Evolutionary conservation across 2,113 vertebrate genomes (phyloP).

Genomic region (Spea bombifrons): DNA sequence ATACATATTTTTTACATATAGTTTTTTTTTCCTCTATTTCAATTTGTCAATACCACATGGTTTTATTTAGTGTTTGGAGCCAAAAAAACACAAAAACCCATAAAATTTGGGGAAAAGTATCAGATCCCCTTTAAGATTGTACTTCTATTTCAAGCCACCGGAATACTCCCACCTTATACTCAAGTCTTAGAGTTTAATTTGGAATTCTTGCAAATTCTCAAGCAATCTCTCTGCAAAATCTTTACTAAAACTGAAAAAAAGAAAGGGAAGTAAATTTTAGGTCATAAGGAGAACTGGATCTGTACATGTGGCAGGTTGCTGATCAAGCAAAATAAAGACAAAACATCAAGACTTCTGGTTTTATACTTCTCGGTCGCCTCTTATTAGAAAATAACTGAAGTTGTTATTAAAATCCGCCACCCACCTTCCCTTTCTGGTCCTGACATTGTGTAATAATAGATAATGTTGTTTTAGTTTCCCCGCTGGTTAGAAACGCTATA

Average conservation of each 20-base stretch:
- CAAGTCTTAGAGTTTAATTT: no score
- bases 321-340: conserved; percentile 81
- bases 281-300: conserved; percentile 71
- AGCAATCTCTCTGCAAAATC: conserved; percentile 53
- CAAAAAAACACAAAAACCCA: no score
- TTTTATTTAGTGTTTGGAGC: no score
- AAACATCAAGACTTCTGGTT: conserved; percentile 79
- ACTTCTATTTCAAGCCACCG: no score
- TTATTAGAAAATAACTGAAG: conserved; percentile 76
- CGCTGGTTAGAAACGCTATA: conserved; percentile 86
- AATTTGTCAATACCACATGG: no score
- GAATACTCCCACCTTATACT: no score
- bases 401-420: conserved; percentile 80
- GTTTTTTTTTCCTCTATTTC: no score
- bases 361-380: conserved; percentile 80
- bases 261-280: conserved; percentile 79
- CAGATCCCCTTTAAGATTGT: no score
- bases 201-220: no score
- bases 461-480: conserved; percentile 95
- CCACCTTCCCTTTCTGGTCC: conserved; percentile 82
- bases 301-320: conserved; percentile 75
- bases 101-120: no score
- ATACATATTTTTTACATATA: no score
- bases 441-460: conserved; percentile 85
- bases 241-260: conserved; percentile 67